These are phyloP conservation scores for Prionailurus bengalensis DNA, from an alignment of 2,113 vertebrate species.

Conservation along the genomic window DNA sequence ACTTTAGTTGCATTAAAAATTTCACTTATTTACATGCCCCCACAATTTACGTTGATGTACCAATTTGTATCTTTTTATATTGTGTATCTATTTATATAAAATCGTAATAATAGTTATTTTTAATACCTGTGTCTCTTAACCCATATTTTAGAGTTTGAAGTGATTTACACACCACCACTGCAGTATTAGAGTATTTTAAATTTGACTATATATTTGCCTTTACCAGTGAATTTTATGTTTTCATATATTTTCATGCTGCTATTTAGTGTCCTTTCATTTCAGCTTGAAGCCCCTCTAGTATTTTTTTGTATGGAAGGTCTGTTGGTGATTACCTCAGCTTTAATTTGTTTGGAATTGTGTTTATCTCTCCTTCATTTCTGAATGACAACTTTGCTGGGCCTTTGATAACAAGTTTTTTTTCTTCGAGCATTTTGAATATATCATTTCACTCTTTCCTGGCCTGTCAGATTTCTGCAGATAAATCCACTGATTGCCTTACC, in stretches of 20 bases:
- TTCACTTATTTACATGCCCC: not conserved
- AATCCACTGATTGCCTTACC: not conserved
- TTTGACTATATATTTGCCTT: not conserved
- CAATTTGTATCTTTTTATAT: not conserved
- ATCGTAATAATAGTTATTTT: not conserved
- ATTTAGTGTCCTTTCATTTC: not conserved
- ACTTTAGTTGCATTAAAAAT: not conserved
- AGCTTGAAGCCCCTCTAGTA: not conserved
- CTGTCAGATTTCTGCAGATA: not conserved
- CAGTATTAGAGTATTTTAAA: not conserved
- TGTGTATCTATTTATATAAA: not conserved
- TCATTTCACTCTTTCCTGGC: not conserved
- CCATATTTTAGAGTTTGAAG: not conserved
- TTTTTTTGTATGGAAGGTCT: not conserved
- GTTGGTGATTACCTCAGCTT: not conserved
- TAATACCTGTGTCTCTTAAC: not conserved
- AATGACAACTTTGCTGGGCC: not conserved
- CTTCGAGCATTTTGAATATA: not conserved
- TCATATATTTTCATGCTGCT: not conserved
- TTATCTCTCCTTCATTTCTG: not conserved
- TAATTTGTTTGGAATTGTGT: not conserved
- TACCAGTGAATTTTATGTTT: not conserved
- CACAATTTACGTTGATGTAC: not conserved
- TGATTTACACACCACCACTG: not conserved
- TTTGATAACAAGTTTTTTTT: not conserved